Evolutionary conservation across 2,113 vertebrate species (phyloP), one percentile per base, ranked within the genome.

Genomic region (Dryoscopus gambensis): DNA sequence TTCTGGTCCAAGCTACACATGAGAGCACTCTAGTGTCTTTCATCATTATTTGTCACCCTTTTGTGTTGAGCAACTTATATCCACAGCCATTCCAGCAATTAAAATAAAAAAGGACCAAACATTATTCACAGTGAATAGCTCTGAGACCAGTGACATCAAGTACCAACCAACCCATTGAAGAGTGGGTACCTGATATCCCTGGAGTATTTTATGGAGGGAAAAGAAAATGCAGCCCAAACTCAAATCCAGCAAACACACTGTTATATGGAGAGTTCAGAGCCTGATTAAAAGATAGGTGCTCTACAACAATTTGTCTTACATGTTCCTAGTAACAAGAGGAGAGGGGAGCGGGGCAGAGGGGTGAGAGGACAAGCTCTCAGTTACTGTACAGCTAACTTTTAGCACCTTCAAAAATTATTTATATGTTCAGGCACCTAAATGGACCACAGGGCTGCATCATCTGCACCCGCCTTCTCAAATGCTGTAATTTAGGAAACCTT

Each of bases 41-140:
- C 97, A 98, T 98, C 98, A 98, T 98, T 98, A 98, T 98, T 98
- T 98, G 98, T 98, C 98, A 98, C 97, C 96, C 98, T 97, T 98
- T 98, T 98, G 98, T 98, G 96, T 76, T 13, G 87, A 98, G 97
- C 97, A 98, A 98, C 98, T 98, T 98, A 98, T 98, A 98, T 97
- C 97, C 97, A 98, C 97, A 97, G 98, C 98, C 98, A 98, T 98
- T 98, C 97, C 88, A 98, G 97, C 97, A 98, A 98, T 98, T 98
- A 98, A 98, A 98, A 98, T 97, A 97, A 98, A 98, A 98, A 98
- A 97, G 95, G 96, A 97, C 97, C 93, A 97, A 98, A 97, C 93
- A 97, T 95, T 95, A 97, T 98, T 97, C 97, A 96, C 90, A 95
- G 67, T 98, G 98, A 98, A 97, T 97, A 92, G 96, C 84, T 93